Percentiles rank a stretch among this genome's conserved stretches.
phyloP scores from a whole-genome alignment of 2,797 vertebrate genomes.

The Brotogeris chrysoptera region DNA sequence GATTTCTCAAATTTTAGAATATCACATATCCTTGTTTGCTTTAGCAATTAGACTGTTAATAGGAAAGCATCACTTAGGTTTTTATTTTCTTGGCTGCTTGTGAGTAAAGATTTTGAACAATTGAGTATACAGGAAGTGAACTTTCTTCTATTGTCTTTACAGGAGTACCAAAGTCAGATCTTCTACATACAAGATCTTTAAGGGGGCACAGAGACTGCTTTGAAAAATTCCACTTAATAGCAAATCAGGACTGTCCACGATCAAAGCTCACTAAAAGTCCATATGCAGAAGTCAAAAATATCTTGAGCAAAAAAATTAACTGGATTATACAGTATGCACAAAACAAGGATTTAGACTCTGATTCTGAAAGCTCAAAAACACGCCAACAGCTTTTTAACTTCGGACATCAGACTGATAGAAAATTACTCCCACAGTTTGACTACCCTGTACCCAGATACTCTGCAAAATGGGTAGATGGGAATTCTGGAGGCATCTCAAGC shows the following conservation, averaged over 20 bases:
- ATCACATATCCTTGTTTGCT: neutral
- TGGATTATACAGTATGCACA: slow-evolving; percentile 95
- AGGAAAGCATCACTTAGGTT: neutral
- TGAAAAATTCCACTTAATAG: slow-evolving; percentile 97
- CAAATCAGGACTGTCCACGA: slow-evolving; percentile 92
- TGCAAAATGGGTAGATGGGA: slow-evolving; percentile 83
- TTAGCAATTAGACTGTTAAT: neutral
- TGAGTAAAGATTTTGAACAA: neutral
- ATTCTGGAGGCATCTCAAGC: slow-evolving; percentile 61
- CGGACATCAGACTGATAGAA: slow-evolving; percentile 85
- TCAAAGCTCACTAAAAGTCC: slow-evolving; percentile 89
- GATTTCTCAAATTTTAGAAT: neutral
- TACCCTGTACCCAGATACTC: slow-evolving; percentile 92
- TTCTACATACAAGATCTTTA: slow-evolving; percentile 92
- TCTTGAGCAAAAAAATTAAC: slow-evolving; percentile 92
- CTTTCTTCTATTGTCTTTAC: neutral
- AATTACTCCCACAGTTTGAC: slow-evolving; percentile 86
- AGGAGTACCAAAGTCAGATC: slow-evolving; percentile 88
- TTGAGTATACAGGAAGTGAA: neutral
- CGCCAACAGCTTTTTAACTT: slow-evolving; percentile 86
- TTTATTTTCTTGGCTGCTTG: neutral
- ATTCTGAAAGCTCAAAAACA: slow-evolving; percentile 77
- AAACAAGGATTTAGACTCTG: slow-evolving; percentile 88
- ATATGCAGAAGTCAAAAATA: slow-evolving; percentile 93
- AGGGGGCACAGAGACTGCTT: slow-evolving; percentile 98